A percentile compares a stretch with the other conserved stretches of the same genome.
Evolutionary conservation across 2,888 invertebrate genomes (phyloP).

Genomic region (Ypsolopha sequella): DNA sequence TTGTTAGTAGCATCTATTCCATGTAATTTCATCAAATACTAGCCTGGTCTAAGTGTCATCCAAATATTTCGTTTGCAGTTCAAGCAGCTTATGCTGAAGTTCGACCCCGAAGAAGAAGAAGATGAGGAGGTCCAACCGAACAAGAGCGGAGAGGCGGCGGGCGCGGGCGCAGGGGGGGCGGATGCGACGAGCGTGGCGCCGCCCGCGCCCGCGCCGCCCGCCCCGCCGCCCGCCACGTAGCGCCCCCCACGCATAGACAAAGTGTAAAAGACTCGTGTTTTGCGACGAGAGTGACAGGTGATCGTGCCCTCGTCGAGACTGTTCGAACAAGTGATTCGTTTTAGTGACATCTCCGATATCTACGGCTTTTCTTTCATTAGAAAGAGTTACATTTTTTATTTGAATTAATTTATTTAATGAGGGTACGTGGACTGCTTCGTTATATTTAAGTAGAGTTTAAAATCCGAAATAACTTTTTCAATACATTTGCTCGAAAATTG

Average conservation of each 20-base stretch:
- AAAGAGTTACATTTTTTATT: constrained; percentile 2
- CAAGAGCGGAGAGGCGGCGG: constrained; percentile 14
- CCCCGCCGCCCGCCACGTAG: constrained; percentile 1
- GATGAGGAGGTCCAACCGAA: constrained; percentile 70
- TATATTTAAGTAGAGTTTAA: not conserved
- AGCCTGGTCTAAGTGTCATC: not conserved
- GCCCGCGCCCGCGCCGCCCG: constrained; percentile 19
- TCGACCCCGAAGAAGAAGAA: constrained; percentile 84
- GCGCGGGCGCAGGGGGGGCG: constrained; percentile 11
- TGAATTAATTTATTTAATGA: constrained; percentile 5
- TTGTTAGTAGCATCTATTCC: not conserved
- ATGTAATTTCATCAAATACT: constrained; percentile 38
- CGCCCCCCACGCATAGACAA: not conserved
- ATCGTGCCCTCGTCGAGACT: not conserved
- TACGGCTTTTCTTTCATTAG: constrained; percentile 1
- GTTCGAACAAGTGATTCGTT: not conserved
- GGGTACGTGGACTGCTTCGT: constrained; percentile 4
- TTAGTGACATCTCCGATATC: not conserved
- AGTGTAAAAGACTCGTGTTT: not conserved
- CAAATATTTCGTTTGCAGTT: constrained; percentile 70
- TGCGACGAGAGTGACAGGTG: not conserved
- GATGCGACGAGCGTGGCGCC: not conserved
- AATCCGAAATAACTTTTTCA: not conserved
- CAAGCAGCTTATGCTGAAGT: constrained; percentile 86
- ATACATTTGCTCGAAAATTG: too few species aligned